Evolutionary conservation across 2,888 invertebrate genomes (phyloP).

Genomic region (Cheilosia soror): DNA sequence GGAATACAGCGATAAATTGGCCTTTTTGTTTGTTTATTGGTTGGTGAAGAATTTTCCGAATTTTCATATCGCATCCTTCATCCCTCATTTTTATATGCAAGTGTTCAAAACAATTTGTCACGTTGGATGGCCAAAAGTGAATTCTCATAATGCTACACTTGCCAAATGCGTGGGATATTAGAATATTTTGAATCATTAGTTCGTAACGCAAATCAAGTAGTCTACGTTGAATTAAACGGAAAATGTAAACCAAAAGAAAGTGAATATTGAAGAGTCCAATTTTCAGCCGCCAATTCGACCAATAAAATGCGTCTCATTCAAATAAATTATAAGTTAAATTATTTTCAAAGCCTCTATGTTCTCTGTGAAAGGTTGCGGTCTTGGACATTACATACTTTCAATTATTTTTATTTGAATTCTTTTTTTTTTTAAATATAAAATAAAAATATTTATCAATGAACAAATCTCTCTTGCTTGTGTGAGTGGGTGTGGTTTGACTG

Average conservation of each 20-base stretch:
- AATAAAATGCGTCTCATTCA: constrained; percentile 6
- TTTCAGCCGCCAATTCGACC: not conserved
- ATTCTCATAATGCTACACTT: constrained; percentile 4
- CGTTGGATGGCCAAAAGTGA: constrained; percentile 4
- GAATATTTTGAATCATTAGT: constrained; percentile 30
- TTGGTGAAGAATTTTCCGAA: constrained; percentile 8
- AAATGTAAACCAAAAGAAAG: not conserved
- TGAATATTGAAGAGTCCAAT: not conserved
- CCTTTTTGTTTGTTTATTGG: constrained; percentile 23
- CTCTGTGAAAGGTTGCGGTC: not conserved
- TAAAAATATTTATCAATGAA: constrained; percentile 20
- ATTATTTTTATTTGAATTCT: not conserved
- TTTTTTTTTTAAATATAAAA: not conserved
- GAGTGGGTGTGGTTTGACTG: constrained; percentile 7
- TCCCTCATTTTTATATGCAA: constrained; percentile 12
- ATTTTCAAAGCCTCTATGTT: constrained; percentile 2
- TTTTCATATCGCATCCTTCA: constrained; percentile 3
- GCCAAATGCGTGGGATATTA: constrained; percentile 50
- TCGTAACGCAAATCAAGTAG: not conserved
- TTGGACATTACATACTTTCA: constrained; percentile 11
- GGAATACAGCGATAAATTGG: constrained; percentile 15
- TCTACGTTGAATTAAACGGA: constrained; percentile 2
- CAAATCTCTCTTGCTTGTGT: not conserved
- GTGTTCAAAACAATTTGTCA: constrained; percentile 8
- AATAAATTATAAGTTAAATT: constrained; percentile 6